A percentile compares a stretch with the other conserved stretches of the same genome.
Evolutionary conservation across 2,888 invertebrate species (phyloP).

Genomic region (Cephus rjabovi): DNA sequence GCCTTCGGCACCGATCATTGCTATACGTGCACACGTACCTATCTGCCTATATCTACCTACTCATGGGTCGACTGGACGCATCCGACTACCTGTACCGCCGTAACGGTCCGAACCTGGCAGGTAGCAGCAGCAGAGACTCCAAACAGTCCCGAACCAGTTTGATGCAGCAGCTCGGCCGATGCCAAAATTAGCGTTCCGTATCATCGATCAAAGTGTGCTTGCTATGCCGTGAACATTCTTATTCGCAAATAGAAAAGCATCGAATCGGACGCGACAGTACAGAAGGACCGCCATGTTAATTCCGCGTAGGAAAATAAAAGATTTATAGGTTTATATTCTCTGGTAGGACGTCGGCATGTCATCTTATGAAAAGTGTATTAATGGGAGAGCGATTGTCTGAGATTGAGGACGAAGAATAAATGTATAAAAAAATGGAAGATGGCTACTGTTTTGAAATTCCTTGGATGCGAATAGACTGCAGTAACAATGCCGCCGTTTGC

Average conservation of each 20-base stretch:
- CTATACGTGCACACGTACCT: background rate
- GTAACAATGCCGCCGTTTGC: background rate
- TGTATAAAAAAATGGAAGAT: background rate
- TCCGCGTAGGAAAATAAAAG: background rate
- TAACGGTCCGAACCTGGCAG: background rate
- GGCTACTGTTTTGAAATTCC: background rate
- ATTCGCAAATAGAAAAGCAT: background rate
- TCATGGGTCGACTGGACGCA: background rate
- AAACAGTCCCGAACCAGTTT: background rate
- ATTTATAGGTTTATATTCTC: background rate
- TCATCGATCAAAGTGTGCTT: background rate
- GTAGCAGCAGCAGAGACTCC: background rate
- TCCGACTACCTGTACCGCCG: background rate
- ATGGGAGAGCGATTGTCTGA: background rate
- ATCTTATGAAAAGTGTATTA: background rate
- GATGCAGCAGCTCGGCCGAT: background rate
- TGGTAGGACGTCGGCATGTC: background rate
- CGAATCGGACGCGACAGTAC: background rate
- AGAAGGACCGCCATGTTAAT: background rate
- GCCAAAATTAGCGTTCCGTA: background rate
- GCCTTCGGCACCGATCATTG: slow-evolving; percentile 20
- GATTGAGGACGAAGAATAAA: background rate
- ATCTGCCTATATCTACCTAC: background rate
- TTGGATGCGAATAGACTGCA: background rate
- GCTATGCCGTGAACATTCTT: background rate